Conservation (phyloP, 2,797 vertebrate species). For the Sitta carolinensis region DNA sequence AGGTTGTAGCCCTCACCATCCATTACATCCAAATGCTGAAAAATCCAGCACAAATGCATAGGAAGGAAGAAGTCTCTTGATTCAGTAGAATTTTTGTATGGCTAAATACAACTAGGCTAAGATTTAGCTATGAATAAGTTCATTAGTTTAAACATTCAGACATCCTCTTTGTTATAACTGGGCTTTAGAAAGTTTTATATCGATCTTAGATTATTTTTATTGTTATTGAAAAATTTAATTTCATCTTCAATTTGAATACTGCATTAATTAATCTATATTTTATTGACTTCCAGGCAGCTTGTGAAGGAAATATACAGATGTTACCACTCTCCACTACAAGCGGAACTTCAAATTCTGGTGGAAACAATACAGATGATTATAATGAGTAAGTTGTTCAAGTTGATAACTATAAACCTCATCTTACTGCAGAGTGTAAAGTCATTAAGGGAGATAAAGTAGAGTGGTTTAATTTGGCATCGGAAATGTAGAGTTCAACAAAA, state of each 20-base stretch:
- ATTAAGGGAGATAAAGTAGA: not conserved
- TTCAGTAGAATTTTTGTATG: not conserved
- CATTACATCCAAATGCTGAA: not conserved
- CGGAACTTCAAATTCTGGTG: slow-evolving; percentile 71
- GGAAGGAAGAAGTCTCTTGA: not conserved
- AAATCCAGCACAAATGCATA: not conserved
- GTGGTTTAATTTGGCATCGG: not conserved
- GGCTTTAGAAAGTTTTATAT: not conserved
- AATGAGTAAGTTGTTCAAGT: slow-evolving; percentile 77
- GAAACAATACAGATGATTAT: slow-evolving; percentile 82
- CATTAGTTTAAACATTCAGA: not conserved
- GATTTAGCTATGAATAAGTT: not conserved
- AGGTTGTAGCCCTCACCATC: not conserved
- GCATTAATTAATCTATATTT: not conserved
- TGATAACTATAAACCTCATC: not conserved
- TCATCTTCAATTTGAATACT: not conserved
- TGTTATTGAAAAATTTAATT: not conserved
- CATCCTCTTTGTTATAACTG: not conserved
- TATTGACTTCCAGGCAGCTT: slow-evolving; percentile 83
- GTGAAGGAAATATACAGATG: slow-evolving; percentile 90
- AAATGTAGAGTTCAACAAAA: not conserved
- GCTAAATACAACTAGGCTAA: not conserved
- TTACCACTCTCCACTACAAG: slow-evolving; percentile 72
- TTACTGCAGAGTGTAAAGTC: not conserved
- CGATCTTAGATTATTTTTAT: not conserved